phyloP scores from a whole-genome alignment of 2,113 vertebrate species.

The Antennarius striatus region DNA sequence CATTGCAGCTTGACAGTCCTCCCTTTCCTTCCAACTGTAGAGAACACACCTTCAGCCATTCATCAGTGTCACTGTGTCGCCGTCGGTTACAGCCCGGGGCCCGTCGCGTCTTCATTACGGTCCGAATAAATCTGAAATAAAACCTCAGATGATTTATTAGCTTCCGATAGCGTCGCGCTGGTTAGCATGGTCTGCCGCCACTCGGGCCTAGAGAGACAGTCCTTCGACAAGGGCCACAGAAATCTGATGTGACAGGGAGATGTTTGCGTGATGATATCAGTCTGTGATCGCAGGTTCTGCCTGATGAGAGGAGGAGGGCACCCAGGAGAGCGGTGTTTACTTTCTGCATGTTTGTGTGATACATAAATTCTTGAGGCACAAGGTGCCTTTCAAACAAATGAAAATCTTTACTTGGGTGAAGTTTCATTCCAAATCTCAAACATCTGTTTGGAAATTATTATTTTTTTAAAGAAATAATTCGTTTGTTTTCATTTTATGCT shows the following conservation, averaged over 20 bases:
- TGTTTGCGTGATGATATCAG: conserved; percentile 65
- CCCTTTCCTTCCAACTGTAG: conserved; percentile 68
- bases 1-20: conserved; percentile 63
- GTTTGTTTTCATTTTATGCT: background rate
- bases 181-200: conserved; percentile 69
- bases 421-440: background rate
- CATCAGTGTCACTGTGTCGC: conserved; percentile 79
- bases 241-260: conserved; percentile 68
- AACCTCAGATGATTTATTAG: conserved; percentile 79
- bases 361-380: background rate
- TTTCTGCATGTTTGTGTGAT: conserved; percentile 38
- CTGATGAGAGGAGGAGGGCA: conserved; percentile 55
- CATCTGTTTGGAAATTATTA: too few species aligned
- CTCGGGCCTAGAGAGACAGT: conserved; percentile 59
- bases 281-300: conserved; percentile 66
- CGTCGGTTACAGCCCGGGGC: conserved; percentile 71
- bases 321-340: conserved; percentile 41
- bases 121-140: conserved; percentile 78
- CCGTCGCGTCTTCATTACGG: conserved; percentile 77
- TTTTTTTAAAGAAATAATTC: background rate
- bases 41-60: conserved; percentile 76
- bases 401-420: background rate
- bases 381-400: too few species aligned
- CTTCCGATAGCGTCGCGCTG: conserved; percentile 69
- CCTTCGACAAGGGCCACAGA: conserved; percentile 58